A percentile compares a stretch with the other conserved stretches of the same genome.
phyloP scores from a whole-genome alignment of 2,113 vertebrate genomes.

The Protobothrops mucrosquamatus region DNA sequence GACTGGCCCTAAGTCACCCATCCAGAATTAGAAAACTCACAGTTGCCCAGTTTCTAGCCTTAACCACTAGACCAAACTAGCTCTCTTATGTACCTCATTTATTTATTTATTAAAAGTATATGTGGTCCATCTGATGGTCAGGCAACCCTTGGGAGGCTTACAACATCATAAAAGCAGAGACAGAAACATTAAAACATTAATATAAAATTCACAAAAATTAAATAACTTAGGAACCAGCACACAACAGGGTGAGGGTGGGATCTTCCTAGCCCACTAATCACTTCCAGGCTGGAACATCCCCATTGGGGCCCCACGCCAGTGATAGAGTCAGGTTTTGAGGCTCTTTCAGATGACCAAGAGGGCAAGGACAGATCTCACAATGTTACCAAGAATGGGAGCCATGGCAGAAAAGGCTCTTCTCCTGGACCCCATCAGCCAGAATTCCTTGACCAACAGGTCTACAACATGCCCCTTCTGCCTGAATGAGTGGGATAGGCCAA shows the following conservation, averaged over 20 bases:
- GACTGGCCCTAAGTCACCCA: not conserved
- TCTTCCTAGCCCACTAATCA: not conserved
- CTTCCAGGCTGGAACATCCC: not conserved
- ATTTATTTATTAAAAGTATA: not conserved
- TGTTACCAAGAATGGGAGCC: no score
- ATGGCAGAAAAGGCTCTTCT: not conserved
- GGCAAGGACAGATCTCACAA: not conserved
- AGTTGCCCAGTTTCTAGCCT: not conserved
- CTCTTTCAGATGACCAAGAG: not conserved
- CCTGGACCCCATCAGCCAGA: not conserved
- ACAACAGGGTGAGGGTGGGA: not conserved
- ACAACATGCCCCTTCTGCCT: not conserved
- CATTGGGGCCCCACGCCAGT: not conserved
- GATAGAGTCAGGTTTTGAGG: not conserved
- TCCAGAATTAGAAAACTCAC: not conserved
- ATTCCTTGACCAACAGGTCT: not conserved
- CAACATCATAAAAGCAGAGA: not conserved
- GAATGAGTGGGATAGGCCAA: no score
- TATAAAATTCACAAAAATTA: not conserved
- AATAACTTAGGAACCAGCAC: not conserved
- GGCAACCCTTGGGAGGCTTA: not conserved
- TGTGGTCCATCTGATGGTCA: not conserved
- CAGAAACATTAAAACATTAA: not conserved
- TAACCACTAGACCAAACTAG: not conserved
- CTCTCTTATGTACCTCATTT: not conserved